A percentile compares a stretch with the other conserved stretches of the same genome.
Conservation (phyloP, 2,113 vertebrate genomes). For the Crotalus horridus region DNA sequence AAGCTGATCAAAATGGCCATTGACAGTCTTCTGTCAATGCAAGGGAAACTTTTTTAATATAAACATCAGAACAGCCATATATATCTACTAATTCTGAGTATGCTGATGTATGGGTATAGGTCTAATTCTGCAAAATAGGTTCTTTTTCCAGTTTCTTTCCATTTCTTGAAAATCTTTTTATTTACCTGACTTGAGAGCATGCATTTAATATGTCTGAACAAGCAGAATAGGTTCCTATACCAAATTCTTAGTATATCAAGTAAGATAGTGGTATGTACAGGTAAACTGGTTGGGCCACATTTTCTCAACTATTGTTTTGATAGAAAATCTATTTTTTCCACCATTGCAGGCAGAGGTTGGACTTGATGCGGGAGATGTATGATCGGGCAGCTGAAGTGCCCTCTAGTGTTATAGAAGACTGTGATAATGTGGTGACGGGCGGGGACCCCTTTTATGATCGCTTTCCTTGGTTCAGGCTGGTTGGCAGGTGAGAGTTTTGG, state of each 20-base stretch:
- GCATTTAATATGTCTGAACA: not conserved
- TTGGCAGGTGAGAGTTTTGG: constrained; percentile 86
- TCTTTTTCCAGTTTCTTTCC: not conserved
- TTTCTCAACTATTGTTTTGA: not conserved
- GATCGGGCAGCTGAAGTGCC: constrained; percentile 94
- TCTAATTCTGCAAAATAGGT: not conserved
- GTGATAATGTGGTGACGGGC: constrained; percentile 87
- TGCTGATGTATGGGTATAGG: not conserved
- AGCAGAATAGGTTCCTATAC: not conserved
- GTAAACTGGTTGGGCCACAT: not conserved
- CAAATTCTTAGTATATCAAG: not conserved
- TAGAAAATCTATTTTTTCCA: fast-evolving
- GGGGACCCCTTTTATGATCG: constrained; percentile 98
- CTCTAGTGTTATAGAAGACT: constrained; percentile 81
- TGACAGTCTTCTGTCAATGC: not conserved
- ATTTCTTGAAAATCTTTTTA: not conserved
- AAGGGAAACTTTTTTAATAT: not conserved
- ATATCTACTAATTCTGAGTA: not conserved
- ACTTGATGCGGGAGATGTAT: constrained; percentile 97
- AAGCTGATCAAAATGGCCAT: not conserved
- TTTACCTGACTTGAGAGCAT: not conserved
- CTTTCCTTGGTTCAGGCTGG: constrained; percentile 97
- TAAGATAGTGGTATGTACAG: not conserved
- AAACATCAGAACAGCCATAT: not conserved
- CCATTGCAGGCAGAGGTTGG: constrained; percentile 84